Conservation (phyloP, 1,140 invertebrate species). For the Micrasema longulum region DNA sequence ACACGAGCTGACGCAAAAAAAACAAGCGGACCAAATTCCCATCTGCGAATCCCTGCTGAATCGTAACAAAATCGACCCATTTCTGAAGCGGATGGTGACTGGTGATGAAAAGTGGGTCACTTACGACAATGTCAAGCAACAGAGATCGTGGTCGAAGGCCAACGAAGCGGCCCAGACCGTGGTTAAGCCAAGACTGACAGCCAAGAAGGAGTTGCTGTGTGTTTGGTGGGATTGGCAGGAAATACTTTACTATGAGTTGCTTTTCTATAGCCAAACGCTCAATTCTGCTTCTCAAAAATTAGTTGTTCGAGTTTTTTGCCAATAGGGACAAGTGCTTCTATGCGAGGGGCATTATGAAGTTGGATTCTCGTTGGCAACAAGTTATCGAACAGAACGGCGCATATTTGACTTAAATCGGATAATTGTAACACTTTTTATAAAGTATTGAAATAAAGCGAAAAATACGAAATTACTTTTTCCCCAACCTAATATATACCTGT, state of each 20-base stretch:
- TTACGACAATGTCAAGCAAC: slow-evolving; percentile 10
- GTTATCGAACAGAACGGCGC: slow-evolving; percentile 12
- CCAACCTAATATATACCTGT: slow-evolving; percentile 19
- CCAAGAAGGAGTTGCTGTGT: too few relatives aligned
- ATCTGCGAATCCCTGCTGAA: slow-evolving; percentile 19
- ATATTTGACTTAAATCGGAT: slow-evolving; percentile 26
- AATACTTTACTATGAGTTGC: too few relatives aligned
- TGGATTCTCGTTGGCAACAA: slow-evolving; percentile 19
- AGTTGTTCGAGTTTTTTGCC: slow-evolving; percentile 15
- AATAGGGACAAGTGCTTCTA: slow-evolving; percentile 9
- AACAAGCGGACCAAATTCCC: too few relatives aligned
- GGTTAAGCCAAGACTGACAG: neutral
- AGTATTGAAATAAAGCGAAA: slow-evolving; percentile 21
- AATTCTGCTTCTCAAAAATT: too few relatives aligned
- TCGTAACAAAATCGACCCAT: slow-evolving; percentile 15
- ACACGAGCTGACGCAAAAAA: slow-evolving; percentile 25
- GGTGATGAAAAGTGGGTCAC: slow-evolving; percentile 20
- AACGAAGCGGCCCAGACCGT: neutral
- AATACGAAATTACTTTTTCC: slow-evolving; percentile 24
- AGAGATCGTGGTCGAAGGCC: neutral
- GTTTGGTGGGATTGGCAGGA: too few relatives aligned
- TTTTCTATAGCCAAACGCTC: too few relatives aligned
- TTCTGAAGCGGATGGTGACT: slow-evolving; percentile 19
- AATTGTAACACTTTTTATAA: slow-evolving; percentile 26
- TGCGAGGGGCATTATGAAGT: slow-evolving; percentile 15